Base-by-base conservation (phyloP, 2,888 invertebrate species). In the Dynastes hyllus region DNA sequence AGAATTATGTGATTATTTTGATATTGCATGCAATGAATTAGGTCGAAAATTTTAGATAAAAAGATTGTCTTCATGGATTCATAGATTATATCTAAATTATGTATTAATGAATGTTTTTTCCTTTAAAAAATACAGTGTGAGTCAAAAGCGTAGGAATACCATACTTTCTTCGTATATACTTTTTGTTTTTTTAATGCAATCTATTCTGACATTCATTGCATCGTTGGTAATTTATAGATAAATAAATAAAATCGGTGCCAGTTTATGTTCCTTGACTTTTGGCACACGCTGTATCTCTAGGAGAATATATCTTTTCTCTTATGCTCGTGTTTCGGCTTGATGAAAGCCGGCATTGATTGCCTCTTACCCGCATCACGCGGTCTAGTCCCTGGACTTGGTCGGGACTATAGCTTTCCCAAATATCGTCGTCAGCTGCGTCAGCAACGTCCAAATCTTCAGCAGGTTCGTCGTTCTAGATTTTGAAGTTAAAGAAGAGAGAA, bases 401-500 rank as follows among this genome's bases (percentile, higher is more conserved):
- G 85, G 91, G 90, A 86, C 90, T 90, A 89, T 91, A 92, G 86
- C 89, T 90, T 88, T 92, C 92, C 92, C 92, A 92, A 85, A 91
- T 89, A 85, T 91, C 92, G 87, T 91, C 92, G 86, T 92, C 92
- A 85, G 91, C 90, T 84, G 90, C 90, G 88, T 92, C 92, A 86
- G 91, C 91, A 84, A 91, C 90, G 86, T 92, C 92, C 88, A 89
- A 90, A 88, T 92, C 92, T 78, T 88, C 87, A 76, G 85, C 85
- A 75, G 87, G 85, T 79, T 85, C 96, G 91, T 99, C 98, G 90
- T 98, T 98, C 87, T 95, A 94, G 90, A 84, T 45, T 45, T 45
- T 45, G 45, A 45, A 45, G 45, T 45, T 81, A 81, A 69, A 27
- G 70, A 71, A 79, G 6, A 22, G 55, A 55, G 13, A 9, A 55